These are phyloP conservation scores for Macrotis lagotis DNA, from an alignment of 2,113 vertebrate species.

Conservation along the genomic window DNA sequence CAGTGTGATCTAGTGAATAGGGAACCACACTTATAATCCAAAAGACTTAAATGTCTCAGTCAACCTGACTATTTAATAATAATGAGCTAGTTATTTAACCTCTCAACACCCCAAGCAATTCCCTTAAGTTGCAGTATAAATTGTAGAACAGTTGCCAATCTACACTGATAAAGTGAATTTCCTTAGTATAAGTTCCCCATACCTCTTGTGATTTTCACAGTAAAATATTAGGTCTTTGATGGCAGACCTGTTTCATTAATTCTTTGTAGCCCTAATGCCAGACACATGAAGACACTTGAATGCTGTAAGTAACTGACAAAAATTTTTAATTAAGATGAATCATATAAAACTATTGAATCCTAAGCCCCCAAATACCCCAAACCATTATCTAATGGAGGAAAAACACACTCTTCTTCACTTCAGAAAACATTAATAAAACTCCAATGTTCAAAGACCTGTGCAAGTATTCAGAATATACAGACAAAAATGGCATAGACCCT, in stretches of 20 bases:
- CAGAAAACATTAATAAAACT: neutral
- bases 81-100: too few relatives aligned
- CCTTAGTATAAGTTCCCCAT: too few relatives aligned
- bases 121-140: too few relatives aligned
- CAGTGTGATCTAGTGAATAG: too few relatives aligned
- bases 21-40: too few relatives aligned
- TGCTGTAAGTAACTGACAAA: neutral
- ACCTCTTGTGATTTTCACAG: too few relatives aligned
- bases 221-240: conserved; percentile 15
- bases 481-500: neutral
- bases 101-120: too few relatives aligned
- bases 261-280: conserved; percentile 28
- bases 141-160: too few relatives aligned
- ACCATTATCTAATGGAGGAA: neutral
- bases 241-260: conserved; percentile 15
- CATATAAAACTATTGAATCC: neutral
- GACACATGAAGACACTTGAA: neutral
- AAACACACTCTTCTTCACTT: neutral
- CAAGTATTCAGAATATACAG: neutral
- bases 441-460: neutral
- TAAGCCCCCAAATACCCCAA: neutral
- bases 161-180: too few relatives aligned
- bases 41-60: too few relatives aligned
- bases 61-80: too few relatives aligned
- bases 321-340: neutral